These are phyloP conservation scores for Papilio demoleus DNA, from an alignment of 2,888 invertebrate genomes.

Conservation along the genomic window DNA sequence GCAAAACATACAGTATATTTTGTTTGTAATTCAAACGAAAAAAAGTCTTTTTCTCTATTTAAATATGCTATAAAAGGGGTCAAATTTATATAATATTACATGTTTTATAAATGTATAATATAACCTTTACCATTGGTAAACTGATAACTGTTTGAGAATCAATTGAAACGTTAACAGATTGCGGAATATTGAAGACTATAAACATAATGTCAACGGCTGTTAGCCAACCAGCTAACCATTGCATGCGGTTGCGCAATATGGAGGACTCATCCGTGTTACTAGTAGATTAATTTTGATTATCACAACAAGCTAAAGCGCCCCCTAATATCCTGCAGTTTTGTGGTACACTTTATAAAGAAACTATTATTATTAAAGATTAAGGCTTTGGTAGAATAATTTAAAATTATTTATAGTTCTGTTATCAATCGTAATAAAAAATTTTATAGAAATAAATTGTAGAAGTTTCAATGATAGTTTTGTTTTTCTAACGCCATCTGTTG, in stretches of 20 bases:
- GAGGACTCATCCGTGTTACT: background rate
- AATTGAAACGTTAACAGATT: conserved; percentile 4
- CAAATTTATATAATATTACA: background rate
- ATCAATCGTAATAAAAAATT: no score
- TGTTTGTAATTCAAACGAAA: no score
- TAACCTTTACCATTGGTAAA: background rate
- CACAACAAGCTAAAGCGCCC: no score
- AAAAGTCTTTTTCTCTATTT: no score
- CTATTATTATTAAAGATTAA: no score
- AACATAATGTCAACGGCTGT: conserved; percentile 22
- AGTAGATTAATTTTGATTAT: background rate
- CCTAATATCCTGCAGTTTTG: no score
- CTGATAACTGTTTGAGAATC: background rate
- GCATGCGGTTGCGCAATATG: background rate
- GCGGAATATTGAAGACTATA: conserved; percentile 21
- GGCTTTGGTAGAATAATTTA: no score
- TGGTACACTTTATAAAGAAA: background rate
- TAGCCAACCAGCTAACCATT: conserved; percentile 5
- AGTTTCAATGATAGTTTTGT: no score
- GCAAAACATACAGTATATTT: background rate
- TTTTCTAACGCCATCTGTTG: no score
- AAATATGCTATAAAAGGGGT: no score
- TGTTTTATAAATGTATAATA: background rate
- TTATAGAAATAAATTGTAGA: no score
- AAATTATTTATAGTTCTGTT: no score